A percentile compares a stretch with the other conserved stretches of the same genome.
phyloP scores from a whole-genome alignment of 2,888 invertebrate species.

The Gryllus longicercus region DNA sequence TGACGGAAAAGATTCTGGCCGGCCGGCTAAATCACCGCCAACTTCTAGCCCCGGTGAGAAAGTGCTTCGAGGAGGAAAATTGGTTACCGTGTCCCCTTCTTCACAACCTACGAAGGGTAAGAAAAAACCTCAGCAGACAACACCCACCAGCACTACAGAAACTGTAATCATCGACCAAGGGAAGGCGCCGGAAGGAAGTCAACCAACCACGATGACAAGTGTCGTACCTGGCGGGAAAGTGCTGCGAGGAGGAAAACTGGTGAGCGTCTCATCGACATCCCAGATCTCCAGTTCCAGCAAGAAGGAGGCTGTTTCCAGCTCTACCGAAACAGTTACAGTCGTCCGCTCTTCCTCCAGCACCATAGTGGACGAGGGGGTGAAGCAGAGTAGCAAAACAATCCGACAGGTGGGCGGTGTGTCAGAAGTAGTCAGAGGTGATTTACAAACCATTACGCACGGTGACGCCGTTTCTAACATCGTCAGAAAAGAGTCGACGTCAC shows the following conservation, averaged over 20 bases:
- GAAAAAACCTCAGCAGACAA: neutral
- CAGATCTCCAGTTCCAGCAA: neutral
- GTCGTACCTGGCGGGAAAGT: neutral
- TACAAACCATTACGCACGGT: neutral
- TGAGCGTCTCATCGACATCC: neutral
- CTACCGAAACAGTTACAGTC: neutral
- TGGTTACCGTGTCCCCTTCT: neutral
- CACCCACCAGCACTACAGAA: neutral
- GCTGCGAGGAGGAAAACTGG: neutral
- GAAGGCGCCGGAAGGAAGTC: neutral
- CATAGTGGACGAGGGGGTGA: neutral
- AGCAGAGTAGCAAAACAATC: neutral
- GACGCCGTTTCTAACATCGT: neutral
- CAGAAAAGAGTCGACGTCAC: neutral
- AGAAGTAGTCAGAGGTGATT: neutral
- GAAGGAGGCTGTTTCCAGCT: neutral
- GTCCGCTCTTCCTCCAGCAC: neutral
- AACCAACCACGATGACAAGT: neutral
- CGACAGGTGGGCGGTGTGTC: neutral
- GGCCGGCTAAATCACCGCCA: neutral
- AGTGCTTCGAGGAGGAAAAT: neutral
- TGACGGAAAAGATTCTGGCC: neutral
- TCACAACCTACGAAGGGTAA: neutral
- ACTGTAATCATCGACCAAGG: neutral
- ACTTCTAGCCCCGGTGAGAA: neutral